A percentile compares a stretch with the other conserved stretches of the same genome.
Conservation (phyloP, 2,113 vertebrate genomes). For the Tursiops truncatus region DNA sequence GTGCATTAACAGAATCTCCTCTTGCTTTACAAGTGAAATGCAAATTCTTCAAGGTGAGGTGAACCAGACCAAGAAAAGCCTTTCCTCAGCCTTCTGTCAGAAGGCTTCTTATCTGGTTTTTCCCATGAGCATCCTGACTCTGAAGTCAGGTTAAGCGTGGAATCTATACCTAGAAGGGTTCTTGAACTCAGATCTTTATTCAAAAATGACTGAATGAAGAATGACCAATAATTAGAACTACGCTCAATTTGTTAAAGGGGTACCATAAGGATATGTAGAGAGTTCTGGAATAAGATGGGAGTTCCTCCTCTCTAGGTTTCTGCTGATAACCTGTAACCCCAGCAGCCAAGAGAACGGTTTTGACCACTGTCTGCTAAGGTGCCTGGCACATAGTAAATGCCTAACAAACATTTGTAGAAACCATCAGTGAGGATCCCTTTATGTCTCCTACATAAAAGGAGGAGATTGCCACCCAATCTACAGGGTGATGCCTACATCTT, state of each 20-base stretch:
- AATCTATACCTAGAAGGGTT: background rate
- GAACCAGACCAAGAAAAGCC: background rate
- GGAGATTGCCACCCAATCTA: background rate
- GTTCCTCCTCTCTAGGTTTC: background rate
- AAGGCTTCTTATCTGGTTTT: background rate
- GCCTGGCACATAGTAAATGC: background rate
- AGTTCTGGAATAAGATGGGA: background rate
- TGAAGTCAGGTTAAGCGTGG: background rate
- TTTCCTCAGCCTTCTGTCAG: background rate
- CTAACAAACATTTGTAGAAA: background rate
- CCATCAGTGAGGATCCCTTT: background rate
- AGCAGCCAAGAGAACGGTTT: background rate
- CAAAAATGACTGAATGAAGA: constrained; percentile 1
- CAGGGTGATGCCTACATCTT: background rate
- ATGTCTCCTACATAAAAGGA: background rate
- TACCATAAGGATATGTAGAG: background rate
- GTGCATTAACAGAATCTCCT: background rate
- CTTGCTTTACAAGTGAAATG: background rate
- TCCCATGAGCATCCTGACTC: background rate
- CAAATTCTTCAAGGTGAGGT: background rate
- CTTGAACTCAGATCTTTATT: background rate
- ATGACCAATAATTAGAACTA: background rate
- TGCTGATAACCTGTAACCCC: background rate
- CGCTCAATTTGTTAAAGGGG: background rate
- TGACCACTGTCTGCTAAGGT: background rate